phyloP scores from a whole-genome alignment of 2,797 vertebrate genomes.

The Hippoglossus hippoglossus region DNA sequence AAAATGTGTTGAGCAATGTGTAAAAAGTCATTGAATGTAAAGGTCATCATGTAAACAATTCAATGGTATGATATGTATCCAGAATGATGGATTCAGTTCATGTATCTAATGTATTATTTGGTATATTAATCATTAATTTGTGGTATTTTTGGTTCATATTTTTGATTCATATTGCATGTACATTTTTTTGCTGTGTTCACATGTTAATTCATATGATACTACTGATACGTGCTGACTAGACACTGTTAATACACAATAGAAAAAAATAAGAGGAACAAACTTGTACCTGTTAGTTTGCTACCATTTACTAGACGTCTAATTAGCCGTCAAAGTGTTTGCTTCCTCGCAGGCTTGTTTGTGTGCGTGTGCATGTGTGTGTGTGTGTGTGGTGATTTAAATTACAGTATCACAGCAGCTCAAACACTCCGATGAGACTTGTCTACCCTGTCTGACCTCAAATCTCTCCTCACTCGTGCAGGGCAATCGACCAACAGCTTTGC shows the following conservation, averaged over 20 bases:
- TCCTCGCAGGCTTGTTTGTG: slow-evolving; percentile 6
- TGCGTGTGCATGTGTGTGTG: neutral
- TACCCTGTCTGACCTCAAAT: slow-evolving; percentile 41
- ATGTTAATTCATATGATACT: neutral
- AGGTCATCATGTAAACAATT: neutral
- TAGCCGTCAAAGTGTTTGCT: slow-evolving; percentile 31
- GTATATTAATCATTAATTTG: too few relatives aligned
- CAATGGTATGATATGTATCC: too few relatives aligned
- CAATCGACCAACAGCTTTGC: slow-evolving; percentile 36
- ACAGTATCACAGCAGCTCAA: slow-evolving; percentile 34
- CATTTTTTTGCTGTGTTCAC: too few relatives aligned
- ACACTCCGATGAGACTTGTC: slow-evolving; percentile 5
- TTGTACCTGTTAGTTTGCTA: slow-evolving; percentile 28
- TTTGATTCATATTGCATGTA: too few relatives aligned
- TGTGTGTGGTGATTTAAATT: slow-evolving; percentile 37
- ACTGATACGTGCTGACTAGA: neutral
- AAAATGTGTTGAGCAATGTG: too few relatives aligned
- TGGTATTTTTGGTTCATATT: too few relatives aligned
- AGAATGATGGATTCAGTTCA: too few relatives aligned
- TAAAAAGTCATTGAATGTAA: too few relatives aligned
- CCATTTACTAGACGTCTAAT: slow-evolving; percentile 34
- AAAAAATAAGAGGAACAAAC: slow-evolving; percentile 6
- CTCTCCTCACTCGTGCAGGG: slow-evolving; percentile 35
- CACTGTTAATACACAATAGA: neutral
- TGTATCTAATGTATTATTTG: too few relatives aligned